Evolutionary conservation across 2,113 vertebrate genomes (phyloP), one percentile per base, ranked within the genome.

Genomic region (Nothobranchius furzeri): DNA sequence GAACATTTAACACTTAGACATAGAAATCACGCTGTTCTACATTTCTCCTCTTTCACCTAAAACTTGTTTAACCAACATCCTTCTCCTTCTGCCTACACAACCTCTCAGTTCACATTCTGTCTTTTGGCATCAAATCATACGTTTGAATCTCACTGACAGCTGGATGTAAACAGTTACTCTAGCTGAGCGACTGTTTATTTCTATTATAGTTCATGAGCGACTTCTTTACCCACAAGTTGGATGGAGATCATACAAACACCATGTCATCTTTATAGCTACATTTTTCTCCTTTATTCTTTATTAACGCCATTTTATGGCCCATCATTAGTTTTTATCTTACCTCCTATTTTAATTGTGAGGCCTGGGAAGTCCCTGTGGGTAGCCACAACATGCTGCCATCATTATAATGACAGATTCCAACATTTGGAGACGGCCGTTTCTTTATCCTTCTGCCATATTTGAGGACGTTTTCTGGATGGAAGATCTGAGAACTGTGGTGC

Each of bases 401-500:
- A 37, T 57, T 10, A 78, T 61, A 62, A 73, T 51, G 60, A 60
- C 30, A 24, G 49, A 56, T 78, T 72, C 67, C 60, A 70, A 53
- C 64, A 62, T 84, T 82, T 64, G 48, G 76, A 73, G 56, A 56
- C 52, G 51, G 53, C 47, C 0, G 12, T 75, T 58, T 71, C 48
- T 73, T 82, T 52, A 61, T 75, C 71, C 81, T 81, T 60, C 57
- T 81, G 70, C 65, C 68, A 64, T 57, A 75, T 79, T 85, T 83
- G 71, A 80, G 81, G 71, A 73, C 70, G 78, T 78, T 84, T 76
- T 83, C 73, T 79, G 75, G 76, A 75, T 69, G 48, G 75, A 62
- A 86, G 61, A 85, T 77, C 70, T 74, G 59, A 85, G 42, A 64
- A 70, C 75, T 56, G 37, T 54, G 68, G 56, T 70, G 75, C 71